Conservation (phyloP, 2,888 invertebrate genomes). For the Biston betularia region DNA sequence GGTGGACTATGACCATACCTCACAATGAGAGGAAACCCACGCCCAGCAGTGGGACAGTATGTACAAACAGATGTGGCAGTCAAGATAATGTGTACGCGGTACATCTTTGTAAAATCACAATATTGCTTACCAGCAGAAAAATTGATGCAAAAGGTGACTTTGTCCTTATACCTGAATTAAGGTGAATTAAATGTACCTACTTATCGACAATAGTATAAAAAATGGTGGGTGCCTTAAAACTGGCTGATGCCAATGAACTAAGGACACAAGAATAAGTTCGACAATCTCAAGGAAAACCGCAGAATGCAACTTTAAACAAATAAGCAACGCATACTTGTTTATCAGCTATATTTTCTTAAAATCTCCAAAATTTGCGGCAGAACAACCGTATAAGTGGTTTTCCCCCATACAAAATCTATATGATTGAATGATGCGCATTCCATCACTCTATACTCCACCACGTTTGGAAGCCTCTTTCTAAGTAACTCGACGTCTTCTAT, state of each 20-base stretch:
- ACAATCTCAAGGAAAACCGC: not conserved
- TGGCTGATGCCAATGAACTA: not conserved
- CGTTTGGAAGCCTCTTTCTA: constrained; percentile 47
- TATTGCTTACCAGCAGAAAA: too few species aligned
- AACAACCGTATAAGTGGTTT: constrained; percentile 41
- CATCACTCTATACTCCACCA: constrained; percentile 47
- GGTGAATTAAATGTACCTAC: not conserved
- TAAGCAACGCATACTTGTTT: not conserved
- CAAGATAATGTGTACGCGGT: too few species aligned
- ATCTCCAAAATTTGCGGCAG: constrained; percentile 49
- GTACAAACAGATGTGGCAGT: too few species aligned
- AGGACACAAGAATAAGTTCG: not conserved
- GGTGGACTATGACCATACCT: too few species aligned
- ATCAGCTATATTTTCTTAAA: constrained; percentile 38
- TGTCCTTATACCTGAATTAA: not conserved
- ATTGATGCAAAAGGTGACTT: too few species aligned
- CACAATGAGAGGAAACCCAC: too few species aligned
- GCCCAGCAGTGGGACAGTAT: too few species aligned
- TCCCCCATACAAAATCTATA: constrained; percentile 52
- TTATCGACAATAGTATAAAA: not conserved
- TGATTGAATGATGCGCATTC: constrained; percentile 50
- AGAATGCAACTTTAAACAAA: not conserved
- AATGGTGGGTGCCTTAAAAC: not conserved
- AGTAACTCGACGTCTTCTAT: constrained; percentile 50
- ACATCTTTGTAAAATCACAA: too few species aligned